A percentile compares a stretch with the other conserved stretches of the same genome.
phyloP scores from a whole-genome alignment of 2,888 invertebrate species.

The Dioctria linearis region DNA sequence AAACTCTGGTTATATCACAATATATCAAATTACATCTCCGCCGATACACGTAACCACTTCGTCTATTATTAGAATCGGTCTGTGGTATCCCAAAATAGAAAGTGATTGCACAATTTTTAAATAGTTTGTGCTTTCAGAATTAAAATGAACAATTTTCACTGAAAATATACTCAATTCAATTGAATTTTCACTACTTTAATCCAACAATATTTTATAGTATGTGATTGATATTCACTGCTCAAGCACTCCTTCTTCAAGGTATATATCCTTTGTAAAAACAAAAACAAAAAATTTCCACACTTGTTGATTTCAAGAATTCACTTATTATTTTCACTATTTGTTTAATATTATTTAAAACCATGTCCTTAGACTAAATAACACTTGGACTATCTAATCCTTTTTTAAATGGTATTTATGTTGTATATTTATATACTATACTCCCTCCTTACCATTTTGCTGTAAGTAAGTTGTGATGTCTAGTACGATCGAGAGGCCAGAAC shows the following conservation, averaged over 20 bases:
- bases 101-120: slow-evolving; percentile 22
- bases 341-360: neutral
- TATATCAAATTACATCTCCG: slow-evolving; percentile 30
- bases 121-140: neutral
- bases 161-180: neutral
- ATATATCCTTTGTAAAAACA: too few relatives aligned
- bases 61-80: slow-evolving; percentile 32
- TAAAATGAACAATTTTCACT: neutral
- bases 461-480: slow-evolving; percentile 65
- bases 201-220: neutral
- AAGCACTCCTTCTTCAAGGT: too few relatives aligned
- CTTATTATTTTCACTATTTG: neutral
- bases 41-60: slow-evolving; percentile 22
- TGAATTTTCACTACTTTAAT: neutral
- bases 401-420: neutral
- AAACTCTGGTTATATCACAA: slow-evolving; percentile 9
- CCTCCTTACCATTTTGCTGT: slow-evolving; percentile 70
- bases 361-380: neutral
- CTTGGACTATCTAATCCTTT: slow-evolving; percentile 6
- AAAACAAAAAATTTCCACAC: slow-evolving; percentile 7
- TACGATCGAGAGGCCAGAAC: slow-evolving; percentile 71
- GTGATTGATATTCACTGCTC: neutral
- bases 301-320: slow-evolving; percentile 10
- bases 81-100: slow-evolving; percentile 37
- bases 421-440: slow-evolving; percentile 4